Conservation (phyloP, 2,888 invertebrate genomes). For the Tetropium fuscum region DNA sequence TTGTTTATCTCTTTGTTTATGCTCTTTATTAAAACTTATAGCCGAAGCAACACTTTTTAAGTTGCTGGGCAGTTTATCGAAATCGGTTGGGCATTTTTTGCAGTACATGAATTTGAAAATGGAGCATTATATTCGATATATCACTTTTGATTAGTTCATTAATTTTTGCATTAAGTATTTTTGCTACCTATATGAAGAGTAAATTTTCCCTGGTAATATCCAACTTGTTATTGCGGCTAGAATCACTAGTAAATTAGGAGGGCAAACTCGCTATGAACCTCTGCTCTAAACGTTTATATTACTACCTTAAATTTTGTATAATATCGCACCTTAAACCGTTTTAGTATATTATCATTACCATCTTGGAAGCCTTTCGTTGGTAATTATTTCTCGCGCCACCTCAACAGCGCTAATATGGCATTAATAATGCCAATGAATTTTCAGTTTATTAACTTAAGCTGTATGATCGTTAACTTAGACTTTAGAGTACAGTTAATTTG, state of each 20-base stretch:
- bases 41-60: too few species aligned
- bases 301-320: conserved; percentile 49
- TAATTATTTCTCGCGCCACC: conserved; percentile 23
- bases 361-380: conserved; percentile 31
- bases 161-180: too few species aligned
- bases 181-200: too few species aligned
- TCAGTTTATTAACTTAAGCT: conserved; percentile 28
- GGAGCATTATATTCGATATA: too few species aligned
- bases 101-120: too few species aligned
- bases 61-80: too few species aligned
- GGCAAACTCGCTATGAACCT: conserved; percentile 44
- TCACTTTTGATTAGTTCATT: too few species aligned
- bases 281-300: conserved; percentile 44
- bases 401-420: conserved; percentile 24
- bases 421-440: conserved; percentile 26
- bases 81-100: too few species aligned
- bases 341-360: conserved; percentile 50
- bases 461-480: conserved; percentile 19
- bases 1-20: too few species aligned
- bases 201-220: conserved; percentile 9
- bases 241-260: conserved; percentile 45
- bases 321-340: conserved; percentile 49
- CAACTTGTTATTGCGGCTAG: conserved; percentile 32
- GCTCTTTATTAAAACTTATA: too few species aligned
- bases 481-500: conserved; percentile 25